phyloP scores from a whole-genome alignment of 2,113 vertebrate genomes.

The Solenodon paradoxus region DNA sequence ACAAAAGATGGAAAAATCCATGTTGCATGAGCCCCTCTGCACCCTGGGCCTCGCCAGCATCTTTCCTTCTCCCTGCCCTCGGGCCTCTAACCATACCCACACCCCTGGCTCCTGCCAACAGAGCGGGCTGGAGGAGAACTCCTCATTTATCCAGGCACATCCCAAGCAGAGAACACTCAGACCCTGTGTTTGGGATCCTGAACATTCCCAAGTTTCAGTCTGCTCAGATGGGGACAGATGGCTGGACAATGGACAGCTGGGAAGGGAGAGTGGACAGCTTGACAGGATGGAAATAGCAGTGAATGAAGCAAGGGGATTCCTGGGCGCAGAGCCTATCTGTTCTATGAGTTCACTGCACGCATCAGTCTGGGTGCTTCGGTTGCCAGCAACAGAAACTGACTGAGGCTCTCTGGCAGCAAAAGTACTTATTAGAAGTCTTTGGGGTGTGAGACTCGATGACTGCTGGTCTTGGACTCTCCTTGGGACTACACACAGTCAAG shows the following conservation, averaged over 20 bases:
- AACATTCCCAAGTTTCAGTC: constrained; percentile 62
- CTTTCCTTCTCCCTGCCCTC: background rate
- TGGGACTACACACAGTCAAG: background rate
- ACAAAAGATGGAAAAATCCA: background rate
- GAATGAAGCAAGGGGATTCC: constrained; percentile 63
- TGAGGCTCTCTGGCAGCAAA: background rate
- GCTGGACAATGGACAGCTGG: constrained; percentile 76
- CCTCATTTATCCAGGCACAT: constrained; percentile 10
- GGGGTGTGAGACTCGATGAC: background rate
- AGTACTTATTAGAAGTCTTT: background rate
- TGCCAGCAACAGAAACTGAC: constrained; percentile 54
- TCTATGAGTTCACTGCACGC: constrained; percentile 1
- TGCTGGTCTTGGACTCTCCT: background rate
- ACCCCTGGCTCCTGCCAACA: background rate
- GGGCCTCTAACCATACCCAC: background rate
- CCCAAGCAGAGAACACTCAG: constrained; percentile 61
- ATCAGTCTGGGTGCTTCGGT: constrained; percentile 25
- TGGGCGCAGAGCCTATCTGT: constrained; percentile 39
- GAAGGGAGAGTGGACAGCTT: constrained; percentile 67
- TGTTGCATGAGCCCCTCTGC: background rate
- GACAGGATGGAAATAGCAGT: constrained; percentile 68
- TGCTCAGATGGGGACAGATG: constrained; percentile 74
- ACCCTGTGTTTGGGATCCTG: constrained; percentile 56
- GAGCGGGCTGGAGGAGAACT: background rate
- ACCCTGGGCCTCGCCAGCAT: background rate